These are phyloP conservation scores for Heliconius sara DNA, from an alignment of 2,888 invertebrate genomes.

Conservation along the genomic window DNA sequence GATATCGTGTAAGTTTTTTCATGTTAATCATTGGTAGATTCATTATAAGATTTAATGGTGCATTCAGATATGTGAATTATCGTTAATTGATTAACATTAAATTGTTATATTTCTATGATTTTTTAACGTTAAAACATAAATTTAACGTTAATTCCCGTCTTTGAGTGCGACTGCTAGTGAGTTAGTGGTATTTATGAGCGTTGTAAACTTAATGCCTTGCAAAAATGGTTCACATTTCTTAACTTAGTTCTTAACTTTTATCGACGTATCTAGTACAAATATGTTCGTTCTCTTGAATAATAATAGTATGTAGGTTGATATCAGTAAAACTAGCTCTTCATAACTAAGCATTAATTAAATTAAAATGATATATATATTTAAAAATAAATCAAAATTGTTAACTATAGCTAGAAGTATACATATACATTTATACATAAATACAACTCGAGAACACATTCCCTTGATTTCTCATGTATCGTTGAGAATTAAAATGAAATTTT, in stretches of 20 bases:
- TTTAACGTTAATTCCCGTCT: background rate
- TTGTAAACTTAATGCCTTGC: background rate
- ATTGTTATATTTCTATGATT: background rate
- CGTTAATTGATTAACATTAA: background rate
- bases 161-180: background rate
- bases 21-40: background rate
- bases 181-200: background rate
- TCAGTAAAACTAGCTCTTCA: constrained; percentile 2
- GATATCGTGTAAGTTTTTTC: background rate
- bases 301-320: background rate
- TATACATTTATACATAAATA: background rate
- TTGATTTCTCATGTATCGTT: background rate
- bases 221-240: background rate
- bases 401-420: background rate
- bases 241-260: background rate
- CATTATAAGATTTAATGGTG: background rate
- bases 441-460: constrained; percentile 3
- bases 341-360: background rate
- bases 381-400: background rate
- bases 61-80: background rate
- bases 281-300: background rate
- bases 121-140: background rate
- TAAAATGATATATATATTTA: background rate
- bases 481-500: background rate
- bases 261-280: constrained; percentile 3